Percentiles rank a stretch among this genome's conserved stretches.
Conservation (phyloP, 2,113 vertebrate species). For the Takifugu bimaculatus region DNA sequence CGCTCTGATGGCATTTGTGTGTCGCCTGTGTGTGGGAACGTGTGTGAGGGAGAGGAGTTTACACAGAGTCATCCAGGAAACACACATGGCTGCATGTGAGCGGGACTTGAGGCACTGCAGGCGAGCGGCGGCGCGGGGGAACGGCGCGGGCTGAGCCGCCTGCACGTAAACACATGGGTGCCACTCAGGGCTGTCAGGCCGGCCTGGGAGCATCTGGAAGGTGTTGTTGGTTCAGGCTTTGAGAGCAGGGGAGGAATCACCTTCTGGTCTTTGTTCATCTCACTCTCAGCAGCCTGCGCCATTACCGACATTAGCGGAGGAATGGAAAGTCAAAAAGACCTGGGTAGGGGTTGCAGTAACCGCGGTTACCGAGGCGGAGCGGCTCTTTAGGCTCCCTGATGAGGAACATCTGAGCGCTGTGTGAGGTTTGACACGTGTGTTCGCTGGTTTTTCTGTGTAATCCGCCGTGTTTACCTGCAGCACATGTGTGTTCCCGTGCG, state of each 20-base stretch:
- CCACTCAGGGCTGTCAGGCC: constrained; percentile 30
- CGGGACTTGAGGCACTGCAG: constrained; percentile 51
- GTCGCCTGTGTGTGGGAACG: constrained; percentile 29
- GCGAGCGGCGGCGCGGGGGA: constrained; percentile 45
- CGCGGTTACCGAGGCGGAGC: constrained; percentile 34
- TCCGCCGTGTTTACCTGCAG: too few species aligned
- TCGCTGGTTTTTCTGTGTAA: too few species aligned
- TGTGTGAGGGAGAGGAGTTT: constrained; percentile 47
- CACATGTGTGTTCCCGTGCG: too few species aligned
- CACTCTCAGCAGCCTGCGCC: constrained; percentile 51
- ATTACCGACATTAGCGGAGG: constrained; percentile 52
- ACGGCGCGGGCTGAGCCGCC: not conserved
- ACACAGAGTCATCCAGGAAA: constrained; percentile 57
- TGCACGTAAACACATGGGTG: constrained; percentile 40
- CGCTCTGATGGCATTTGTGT: constrained; percentile 30
- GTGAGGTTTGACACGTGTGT: not conserved
- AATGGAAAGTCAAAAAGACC: constrained; percentile 57
- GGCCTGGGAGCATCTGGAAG: constrained; percentile 55
- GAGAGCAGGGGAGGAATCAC: constrained; percentile 53
- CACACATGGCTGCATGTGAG: constrained; percentile 54
- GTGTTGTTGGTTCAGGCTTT: constrained; percentile 60
- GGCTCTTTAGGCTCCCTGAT: constrained; percentile 47
- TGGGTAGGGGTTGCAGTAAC: constrained; percentile 42
- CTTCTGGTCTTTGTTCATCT: constrained; percentile 43
- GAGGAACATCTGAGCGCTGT: constrained; percentile 43